phyloP scores from a whole-genome alignment of 2,113 vertebrate genomes.

The Gallinago paraguaiae region DNA sequence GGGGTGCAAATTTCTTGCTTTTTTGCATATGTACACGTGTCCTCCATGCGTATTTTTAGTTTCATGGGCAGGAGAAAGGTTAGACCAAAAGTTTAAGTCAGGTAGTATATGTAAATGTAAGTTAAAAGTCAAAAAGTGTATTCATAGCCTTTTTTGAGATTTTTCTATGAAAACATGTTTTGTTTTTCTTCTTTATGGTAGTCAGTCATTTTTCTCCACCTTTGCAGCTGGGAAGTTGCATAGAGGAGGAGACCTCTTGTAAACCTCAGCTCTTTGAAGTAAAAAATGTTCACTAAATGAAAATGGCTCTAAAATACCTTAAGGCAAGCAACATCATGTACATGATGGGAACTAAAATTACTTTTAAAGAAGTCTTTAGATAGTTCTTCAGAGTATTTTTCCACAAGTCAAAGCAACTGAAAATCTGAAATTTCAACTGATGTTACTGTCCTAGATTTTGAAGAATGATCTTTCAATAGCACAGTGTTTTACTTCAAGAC shows the following conservation, averaged over 20 bases:
- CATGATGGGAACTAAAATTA: conserved; percentile 1
- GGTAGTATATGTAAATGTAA: background rate
- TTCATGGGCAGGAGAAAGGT: background rate
- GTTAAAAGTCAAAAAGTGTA: background rate
- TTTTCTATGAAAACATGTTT: background rate
- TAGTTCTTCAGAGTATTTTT: background rate
- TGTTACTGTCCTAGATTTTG: background rate
- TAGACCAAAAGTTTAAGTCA: background rate
- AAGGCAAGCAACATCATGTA: background rate
- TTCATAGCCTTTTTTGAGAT: background rate
- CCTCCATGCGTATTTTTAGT: background rate
- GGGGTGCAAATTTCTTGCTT: background rate
- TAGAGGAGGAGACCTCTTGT: background rate
- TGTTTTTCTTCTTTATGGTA: background rate
- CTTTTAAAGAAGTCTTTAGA: background rate
- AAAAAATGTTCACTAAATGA: conserved; percentile 21
- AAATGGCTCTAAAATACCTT: background rate
- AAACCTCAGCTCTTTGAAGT: conserved; percentile 7
- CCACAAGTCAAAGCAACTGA: background rate
- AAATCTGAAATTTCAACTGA: conserved; percentile 32
- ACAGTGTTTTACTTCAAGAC: background rate
- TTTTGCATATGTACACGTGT: background rate
- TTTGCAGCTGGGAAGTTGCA: background rate
- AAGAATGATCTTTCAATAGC: background rate
- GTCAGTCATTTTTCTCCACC: background rate